Evolutionary conservation across 2,797 vertebrate species (phyloP).

Genomic region (Anas bahamensis): DNA sequence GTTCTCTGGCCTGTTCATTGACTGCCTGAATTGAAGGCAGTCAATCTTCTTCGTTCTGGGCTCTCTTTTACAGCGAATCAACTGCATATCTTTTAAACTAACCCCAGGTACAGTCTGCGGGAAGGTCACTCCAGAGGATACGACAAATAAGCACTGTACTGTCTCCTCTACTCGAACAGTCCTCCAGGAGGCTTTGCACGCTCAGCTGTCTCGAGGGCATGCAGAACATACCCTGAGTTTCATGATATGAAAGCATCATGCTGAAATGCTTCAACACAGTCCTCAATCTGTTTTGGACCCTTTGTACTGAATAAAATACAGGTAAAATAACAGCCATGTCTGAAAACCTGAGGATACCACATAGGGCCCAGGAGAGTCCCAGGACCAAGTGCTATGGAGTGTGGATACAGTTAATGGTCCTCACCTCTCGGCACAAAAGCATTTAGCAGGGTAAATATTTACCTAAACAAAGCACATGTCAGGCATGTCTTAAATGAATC

Average conservation of each 20-base stretch:
- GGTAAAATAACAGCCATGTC: neutral
- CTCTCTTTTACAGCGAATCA: neutral
- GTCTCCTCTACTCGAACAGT: neutral
- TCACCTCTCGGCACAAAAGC: neutral
- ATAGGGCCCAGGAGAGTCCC: neutral
- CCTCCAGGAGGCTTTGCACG: neutral
- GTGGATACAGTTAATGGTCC: neutral
- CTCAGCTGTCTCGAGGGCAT: accelerated
- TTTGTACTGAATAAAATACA: neutral
- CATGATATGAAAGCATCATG: neutral
- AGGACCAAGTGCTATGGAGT: neutral
- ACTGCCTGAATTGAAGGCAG: neutral
- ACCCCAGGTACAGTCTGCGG: neutral
- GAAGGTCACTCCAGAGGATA: accelerated
- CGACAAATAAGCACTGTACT: neutral
- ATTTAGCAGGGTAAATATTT: neutral
- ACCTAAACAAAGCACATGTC: neutral
- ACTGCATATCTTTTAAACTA: neutral
- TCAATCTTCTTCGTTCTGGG: neutral
- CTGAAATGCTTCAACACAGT: neutral
- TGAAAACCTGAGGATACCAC: neutral
- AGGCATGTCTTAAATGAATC: neutral
- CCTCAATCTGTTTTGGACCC: neutral
- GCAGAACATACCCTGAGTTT: neutral
- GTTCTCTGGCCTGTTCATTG: accelerated